These are phyloP conservation scores for Drosophila imparisetae DNA, from an alignment of 2,888 invertebrate genomes.

Conservation along the genomic window DNA sequence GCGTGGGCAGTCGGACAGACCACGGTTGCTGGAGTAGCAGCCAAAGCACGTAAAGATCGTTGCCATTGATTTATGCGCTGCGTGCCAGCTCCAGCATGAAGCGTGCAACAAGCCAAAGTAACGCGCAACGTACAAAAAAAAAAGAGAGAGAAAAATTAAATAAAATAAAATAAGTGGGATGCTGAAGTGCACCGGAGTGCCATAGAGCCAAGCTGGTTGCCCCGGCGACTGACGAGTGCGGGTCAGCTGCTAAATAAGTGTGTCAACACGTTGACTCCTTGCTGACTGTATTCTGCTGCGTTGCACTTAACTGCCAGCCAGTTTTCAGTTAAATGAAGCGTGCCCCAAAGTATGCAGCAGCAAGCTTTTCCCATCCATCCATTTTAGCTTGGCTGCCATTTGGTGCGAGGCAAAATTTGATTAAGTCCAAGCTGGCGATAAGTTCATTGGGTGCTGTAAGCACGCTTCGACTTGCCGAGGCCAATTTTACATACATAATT, in stretches of 20 bases:
- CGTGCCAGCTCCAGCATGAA: constrained; percentile 70
- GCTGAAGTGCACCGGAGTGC: constrained; percentile 12
- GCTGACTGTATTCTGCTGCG: constrained; percentile 9
- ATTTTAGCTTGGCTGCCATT: constrained; percentile 40
- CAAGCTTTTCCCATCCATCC: constrained; percentile 34
- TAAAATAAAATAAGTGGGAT: constrained; percentile 18
- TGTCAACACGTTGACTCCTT: constrained; percentile 60
- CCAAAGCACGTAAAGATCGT: constrained; percentile 76
- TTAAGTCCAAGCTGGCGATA: constrained; percentile 70
- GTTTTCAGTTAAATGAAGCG: constrained; percentile 60
- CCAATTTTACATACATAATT: constrained; percentile 61
- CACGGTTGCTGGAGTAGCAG: constrained; percentile 46
- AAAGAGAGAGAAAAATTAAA: neutral
- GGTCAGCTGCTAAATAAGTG: constrained; percentile 75
- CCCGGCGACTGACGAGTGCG: constrained; percentile 42
- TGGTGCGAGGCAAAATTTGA: constrained; percentile 66
- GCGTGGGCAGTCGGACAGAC: constrained; percentile 40
- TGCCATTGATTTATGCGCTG: constrained; percentile 80
- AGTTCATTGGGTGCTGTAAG: constrained; percentile 68
- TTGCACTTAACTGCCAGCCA: constrained; percentile 33
- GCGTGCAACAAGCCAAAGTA: constrained; percentile 76
- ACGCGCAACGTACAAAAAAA: constrained; percentile 15
- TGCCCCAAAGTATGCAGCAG: constrained; percentile 63
- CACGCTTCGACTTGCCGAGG: constrained; percentile 31
- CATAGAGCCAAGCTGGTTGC: constrained; percentile 10